Evolutionary conservation across 2,888 invertebrate genomes (phyloP), one percentile per base, ranked within the genome.

Genomic region (Phania funesta): DNA sequence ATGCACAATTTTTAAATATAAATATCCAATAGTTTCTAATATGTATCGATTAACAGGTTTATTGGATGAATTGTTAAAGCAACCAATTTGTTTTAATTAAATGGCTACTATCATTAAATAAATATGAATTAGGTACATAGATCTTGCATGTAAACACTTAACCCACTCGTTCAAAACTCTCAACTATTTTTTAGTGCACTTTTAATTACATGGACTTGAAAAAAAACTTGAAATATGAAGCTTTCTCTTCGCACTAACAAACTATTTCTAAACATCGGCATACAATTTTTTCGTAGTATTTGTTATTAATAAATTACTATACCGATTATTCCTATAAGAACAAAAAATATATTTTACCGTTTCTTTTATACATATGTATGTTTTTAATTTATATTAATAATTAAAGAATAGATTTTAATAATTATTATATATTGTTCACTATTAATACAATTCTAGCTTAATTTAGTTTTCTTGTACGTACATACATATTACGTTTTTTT

Each of bases 391-490:
- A 44, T 5, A 44, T 1, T 5, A n/a, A 7, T 44, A 44, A 11
- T 11, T 44, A 6, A 44, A 44, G 16, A 7, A 3, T 7, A 44
- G 4, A 7, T 18, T 44, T 18, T 7, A 44, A 16, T 16, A 16
- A 38, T 8, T 16, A n/a, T 38, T 3, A 41, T 16, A 5, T 44
- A 18, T 44, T 44, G 68, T 58, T 54, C 41, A 38, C 44, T 58
- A 73, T 67, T 16, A 70, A 26, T 8, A 41, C 46, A 52, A 67
- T 60, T 62, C 70, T 67, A 35, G 24, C 52, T 80, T 81, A 70
- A 84, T 54, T 75, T 77, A 62, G 75, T 56, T 77, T 73, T 73
- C 68, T 79, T 46, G 60, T 79, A 67, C 38, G 29, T 29, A 29
- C 7, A n/a, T n/a, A n/a, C 35, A 67, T 52, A 73, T 38, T 68